Percentiles rank a stretch among this genome's conserved stretches.
phyloP scores from a whole-genome alignment of 1,140 invertebrate species.

The Stegodyphus dumicola region DNA sequence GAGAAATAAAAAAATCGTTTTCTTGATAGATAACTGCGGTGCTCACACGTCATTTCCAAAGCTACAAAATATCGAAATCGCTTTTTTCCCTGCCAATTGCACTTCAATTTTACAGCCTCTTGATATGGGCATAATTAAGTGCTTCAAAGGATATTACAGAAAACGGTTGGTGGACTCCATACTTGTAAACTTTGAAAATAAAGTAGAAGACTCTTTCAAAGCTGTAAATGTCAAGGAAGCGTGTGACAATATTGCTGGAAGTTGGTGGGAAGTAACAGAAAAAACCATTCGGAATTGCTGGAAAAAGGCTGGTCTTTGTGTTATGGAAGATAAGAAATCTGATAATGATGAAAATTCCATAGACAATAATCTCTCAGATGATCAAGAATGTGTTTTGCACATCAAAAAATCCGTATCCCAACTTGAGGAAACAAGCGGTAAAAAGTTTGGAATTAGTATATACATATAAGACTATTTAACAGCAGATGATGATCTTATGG shows the following conservation, averaged over 20 bases:
- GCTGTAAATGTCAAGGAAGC: neutral
- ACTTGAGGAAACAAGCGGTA: constrained; percentile 10
- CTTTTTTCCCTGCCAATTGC: constrained; percentile 7
- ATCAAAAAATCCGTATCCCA: constrained; percentile 9
- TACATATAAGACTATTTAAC: no score
- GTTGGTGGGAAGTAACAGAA: constrained; percentile 17
- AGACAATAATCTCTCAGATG: constrained; percentile 3
- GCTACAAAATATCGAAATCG: constrained; percentile 6
- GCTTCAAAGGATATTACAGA: constrained; percentile 11
- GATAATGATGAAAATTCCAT: constrained; percentile 12
- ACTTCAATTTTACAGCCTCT: constrained; percentile 9
- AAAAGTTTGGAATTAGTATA: neutral
- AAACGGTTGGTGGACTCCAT: neutral
- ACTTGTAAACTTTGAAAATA: constrained; percentile 13
- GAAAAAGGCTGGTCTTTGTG: constrained; percentile 12
- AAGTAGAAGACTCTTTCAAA: constrained; percentile 18
- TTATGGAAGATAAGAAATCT: neutral
- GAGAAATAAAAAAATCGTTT: no score
- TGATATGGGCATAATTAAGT: constrained; percentile 18
- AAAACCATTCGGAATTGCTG: constrained; percentile 13
- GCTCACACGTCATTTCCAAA: neutral
- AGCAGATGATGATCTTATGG: no score
- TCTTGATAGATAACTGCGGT: no score
- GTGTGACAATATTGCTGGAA: neutral
- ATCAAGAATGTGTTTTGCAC: constrained; percentile 13